Evolutionary conservation across 2,888 invertebrate species (phyloP).

Genomic region (Macaria notata): DNA sequence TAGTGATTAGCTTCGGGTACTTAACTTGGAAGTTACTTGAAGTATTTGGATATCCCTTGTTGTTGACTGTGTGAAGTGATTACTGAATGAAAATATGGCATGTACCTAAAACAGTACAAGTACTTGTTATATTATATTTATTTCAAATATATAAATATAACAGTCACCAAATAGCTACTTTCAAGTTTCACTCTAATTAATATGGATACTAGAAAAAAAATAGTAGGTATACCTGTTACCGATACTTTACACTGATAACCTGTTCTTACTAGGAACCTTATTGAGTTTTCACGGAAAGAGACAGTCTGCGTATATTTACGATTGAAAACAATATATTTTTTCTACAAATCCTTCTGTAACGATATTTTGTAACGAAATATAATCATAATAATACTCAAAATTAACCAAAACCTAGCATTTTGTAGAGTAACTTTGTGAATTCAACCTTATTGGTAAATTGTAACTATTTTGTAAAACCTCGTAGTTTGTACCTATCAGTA

Average conservation of each 20-base stretch:
- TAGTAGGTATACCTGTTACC: background rate
- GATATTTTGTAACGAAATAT: conserved; percentile 12
- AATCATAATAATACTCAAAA: conserved; percentile 3
- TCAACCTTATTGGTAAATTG: conserved; percentile 19
- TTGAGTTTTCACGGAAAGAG: conserved; percentile 39
- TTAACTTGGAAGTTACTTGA: too few species aligned
- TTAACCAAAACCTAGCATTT: conserved; percentile 5
- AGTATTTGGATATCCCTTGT: too few species aligned
- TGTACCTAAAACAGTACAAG: too few species aligned
- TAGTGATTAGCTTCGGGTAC: too few species aligned
- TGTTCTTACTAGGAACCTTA: conserved; percentile 39
- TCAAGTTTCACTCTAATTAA: too few species aligned
- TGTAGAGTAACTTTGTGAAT: conserved; percentile 17
- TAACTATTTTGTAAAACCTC: conserved; percentile 12
- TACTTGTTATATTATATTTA: too few species aligned
- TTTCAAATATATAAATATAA: background rate
- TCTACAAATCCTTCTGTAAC: conserved; percentile 19
- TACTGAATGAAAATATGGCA: too few species aligned
- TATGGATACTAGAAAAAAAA: too few species aligned
- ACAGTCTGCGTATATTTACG: conserved; percentile 43
- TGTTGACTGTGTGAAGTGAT: too few species aligned
- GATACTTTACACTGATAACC: background rate
- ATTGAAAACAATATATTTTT: conserved; percentile 28
- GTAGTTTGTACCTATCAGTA: background rate
- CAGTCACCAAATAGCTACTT: background rate